These are phyloP conservation scores for Nothocercus julius DNA, from an alignment of 2,113 vertebrate genomes.

Conservation along the genomic window DNA sequence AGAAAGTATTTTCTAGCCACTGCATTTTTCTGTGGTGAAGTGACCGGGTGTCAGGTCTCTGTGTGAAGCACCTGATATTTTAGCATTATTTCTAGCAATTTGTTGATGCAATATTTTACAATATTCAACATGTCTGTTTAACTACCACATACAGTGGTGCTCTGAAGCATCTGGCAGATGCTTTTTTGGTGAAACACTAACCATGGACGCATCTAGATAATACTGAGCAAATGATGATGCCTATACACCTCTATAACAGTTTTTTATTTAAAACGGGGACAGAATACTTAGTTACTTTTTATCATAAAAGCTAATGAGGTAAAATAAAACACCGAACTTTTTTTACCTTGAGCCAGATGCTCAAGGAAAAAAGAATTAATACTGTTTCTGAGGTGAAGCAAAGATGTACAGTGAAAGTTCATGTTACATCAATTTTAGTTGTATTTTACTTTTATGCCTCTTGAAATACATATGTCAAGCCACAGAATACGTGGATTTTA, in stretches of 20 bases:
- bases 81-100: neutral
- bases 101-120: no score
- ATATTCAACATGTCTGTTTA: neutral
- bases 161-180: neutral
- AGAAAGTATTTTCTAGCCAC: neutral
- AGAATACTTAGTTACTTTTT: neutral
- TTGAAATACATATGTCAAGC: slow-evolving; percentile 1
- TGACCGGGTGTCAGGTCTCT: neutral
- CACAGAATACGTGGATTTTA: neutral
- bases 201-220: neutral
- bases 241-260: neutral
- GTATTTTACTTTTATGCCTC: neutral
- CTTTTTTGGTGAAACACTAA: neutral
- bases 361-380: neutral
- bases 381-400: neutral
- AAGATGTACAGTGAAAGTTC: neutral
- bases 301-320: neutral
- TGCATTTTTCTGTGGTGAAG: neutral
- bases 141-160: neutral
- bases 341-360: neutral
- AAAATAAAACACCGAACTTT: neutral
- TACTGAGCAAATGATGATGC: neutral
- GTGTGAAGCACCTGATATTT: neutral
- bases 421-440: neutral
- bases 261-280: neutral